A percentile compares a stretch with the other conserved stretches of the same genome.
phyloP scores from a whole-genome alignment of 2,797 vertebrate genomes.

The Megaceryle alcyon region DNA sequence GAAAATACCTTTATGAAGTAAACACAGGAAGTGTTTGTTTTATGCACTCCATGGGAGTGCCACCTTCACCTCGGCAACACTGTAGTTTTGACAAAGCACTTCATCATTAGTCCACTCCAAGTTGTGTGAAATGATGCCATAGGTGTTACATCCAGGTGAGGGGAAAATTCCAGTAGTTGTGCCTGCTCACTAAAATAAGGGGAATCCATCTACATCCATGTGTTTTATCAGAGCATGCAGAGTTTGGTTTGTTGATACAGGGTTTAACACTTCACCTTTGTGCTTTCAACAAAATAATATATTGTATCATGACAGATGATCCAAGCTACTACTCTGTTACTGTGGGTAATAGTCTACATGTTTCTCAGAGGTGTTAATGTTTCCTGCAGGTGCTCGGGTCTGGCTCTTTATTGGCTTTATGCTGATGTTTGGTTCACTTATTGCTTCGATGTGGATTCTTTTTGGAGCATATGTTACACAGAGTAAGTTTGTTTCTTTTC shows the following conservation, averaged over 20 bases:
- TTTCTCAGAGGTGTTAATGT: neutral
- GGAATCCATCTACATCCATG: neutral
- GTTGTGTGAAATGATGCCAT: neutral
- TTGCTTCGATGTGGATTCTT: conserved; percentile 92
- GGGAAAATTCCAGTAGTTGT: neutral
- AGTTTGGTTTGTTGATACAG: neutral
- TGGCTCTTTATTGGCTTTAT: conserved; percentile 94
- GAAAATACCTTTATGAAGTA: neutral
- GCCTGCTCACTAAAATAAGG: neutral
- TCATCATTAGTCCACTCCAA: neutral
- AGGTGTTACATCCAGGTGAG: neutral
- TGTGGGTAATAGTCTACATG: fast-evolving
- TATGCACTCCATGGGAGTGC: neutral
- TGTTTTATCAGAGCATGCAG: neutral
- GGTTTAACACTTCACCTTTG: neutral
- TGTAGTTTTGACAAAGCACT: neutral
- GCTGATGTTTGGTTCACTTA: conserved; percentile 92
- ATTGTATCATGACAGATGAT: neutral
- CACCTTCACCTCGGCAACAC: neutral
- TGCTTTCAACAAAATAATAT: neutral
- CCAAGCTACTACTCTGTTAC: neutral
- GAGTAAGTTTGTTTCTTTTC: conserved; percentile 77
- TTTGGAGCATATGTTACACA: conserved; percentile 89
- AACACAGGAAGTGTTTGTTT: neutral
- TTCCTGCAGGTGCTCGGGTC: conserved; percentile 85